A percentile compares a stretch with the other conserved stretches of the same genome.
Evolutionary conservation across 37 sponge, comb jelly and placozoan species (phyloP).

Genomic region (Sycon ciliatum): DNA sequence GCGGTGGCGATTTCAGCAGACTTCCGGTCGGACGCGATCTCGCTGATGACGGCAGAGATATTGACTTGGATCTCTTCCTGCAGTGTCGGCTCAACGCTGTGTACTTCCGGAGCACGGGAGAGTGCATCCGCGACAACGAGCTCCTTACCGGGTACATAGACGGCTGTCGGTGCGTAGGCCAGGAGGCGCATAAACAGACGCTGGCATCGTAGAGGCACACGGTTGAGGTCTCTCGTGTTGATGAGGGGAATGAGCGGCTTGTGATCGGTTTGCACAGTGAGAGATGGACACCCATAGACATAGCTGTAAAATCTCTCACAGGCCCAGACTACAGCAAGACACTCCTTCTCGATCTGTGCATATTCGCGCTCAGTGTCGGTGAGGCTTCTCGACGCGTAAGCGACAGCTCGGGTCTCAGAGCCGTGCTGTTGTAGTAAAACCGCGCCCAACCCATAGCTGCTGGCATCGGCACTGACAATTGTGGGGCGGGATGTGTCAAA

Average conservation of each 20-base stretch:
- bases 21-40: too few relatives aligned
- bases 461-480: neutral
- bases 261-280: constrained; percentile 44
- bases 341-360: constrained; percentile 51
- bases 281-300: constrained; percentile 25
- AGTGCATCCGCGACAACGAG: constrained; percentile 39
- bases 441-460: neutral
- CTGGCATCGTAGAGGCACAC: constrained; percentile 37
- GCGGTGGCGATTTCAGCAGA: too few relatives aligned
- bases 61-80: too few relatives aligned
- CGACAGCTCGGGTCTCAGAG: constrained; percentile 13
- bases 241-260: constrained; percentile 47
- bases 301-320: constrained; percentile 26
- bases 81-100: too few relatives aligned
- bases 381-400: constrained; percentile 35
- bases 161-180: constrained; percentile 34
- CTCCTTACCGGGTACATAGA: constrained; percentile 44
- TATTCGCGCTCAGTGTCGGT: constrained; percentile 24
- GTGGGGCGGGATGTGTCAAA: neutral
- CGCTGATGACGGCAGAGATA: too few relatives aligned
- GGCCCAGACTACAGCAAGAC: constrained; percentile 33
- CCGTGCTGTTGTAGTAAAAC: neutral
- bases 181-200: constrained; percentile 37
- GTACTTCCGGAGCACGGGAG: constrained; percentile 37
- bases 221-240: constrained; percentile 22